Evolutionary conservation across 1,140 invertebrate species (phyloP), one percentile per base, ranked within the genome.

Genomic region (Bursaphelenchus mucronatus): DNA sequence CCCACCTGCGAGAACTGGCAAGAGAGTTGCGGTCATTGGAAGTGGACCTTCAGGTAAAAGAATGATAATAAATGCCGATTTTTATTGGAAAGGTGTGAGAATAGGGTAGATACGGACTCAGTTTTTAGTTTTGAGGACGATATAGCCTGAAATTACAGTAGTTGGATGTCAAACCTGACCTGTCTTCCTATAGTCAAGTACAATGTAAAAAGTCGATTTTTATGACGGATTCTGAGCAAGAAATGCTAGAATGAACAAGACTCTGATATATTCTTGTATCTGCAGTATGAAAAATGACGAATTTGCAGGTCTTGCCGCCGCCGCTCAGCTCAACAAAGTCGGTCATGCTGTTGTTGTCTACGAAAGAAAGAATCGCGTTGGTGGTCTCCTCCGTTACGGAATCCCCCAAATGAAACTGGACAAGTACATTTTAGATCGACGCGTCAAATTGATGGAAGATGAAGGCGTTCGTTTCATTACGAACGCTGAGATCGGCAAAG

Each of bases 371-470:
- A 93, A 97, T 82, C 86, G 91, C 17, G 84, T 93, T 44, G 95
- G 95, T 63, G 95, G 95, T 0, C 85, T 98, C 6, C 84, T 99
- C 9, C 90, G 94, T 78, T 98, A 97, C 82, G 97, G 97, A 92
- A 97, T 97, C 83, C 85, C 97, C 0, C 66, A 66, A 62, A 81
- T 81, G 79, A 81, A 81, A 52, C 61, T 80, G 13, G 78, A 81
- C 67, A 80, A 80, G 49, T 69, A 85, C 81, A 83, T 87, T 40
- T 91, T 98, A 1, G 89, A 92, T 73, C 85, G 94, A 44, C 85
- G 95, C 70, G 87, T 97, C 3, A 87, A 90, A 71, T 84, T 98
- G 30, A 85, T 99, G 83, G 86, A 87, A 53, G 88, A 88, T 10
- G 94, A 98, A 84, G 95, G 94, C 8, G 89, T 98, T 52, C 83